Percentiles rank a stretch among this genome's conserved stretches.
These are phyloP conservation scores for Philereme transversata DNA, from an alignment of 2,888 invertebrate genomes.

Conservation along the genomic window DNA sequence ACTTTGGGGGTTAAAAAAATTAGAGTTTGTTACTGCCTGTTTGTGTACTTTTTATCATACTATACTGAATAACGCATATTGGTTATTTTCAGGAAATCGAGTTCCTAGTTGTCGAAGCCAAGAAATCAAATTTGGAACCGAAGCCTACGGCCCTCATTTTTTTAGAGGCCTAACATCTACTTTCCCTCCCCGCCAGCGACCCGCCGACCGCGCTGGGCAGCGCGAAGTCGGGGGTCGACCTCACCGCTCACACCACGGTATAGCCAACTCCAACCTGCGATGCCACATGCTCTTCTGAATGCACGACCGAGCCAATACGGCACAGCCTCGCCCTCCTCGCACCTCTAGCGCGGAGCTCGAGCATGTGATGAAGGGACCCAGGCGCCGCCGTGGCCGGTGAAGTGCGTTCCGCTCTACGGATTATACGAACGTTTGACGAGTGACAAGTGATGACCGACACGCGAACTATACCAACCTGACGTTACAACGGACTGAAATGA, in stretches of 20 bases:
- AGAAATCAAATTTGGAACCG: conserved; percentile 95
- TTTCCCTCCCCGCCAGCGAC: conserved; percentile 93
- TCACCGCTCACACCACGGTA: conserved; percentile 85
- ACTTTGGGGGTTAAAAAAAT: too few species aligned
- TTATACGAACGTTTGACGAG: conserved; percentile 40
- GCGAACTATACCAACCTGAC: conserved; percentile 52
- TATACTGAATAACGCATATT: neutral
- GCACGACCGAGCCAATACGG: conserved; percentile 32
- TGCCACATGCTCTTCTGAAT: conserved; percentile 83
- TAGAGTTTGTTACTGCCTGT: too few species aligned
- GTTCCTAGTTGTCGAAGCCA: conserved; percentile 96
- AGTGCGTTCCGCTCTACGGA: conserved; percentile 59
- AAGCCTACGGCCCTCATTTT: conserved; percentile 96
- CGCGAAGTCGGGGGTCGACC: conserved; percentile 84
- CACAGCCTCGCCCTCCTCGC: conserved; percentile 16
- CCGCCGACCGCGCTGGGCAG: conserved; percentile 88
- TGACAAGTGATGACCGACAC: conserved; percentile 45
- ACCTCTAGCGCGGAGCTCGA: conserved; percentile 11
- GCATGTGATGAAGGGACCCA: conserved; percentile 16
- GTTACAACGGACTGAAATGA: conserved; percentile 66
- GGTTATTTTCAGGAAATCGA: conserved; percentile 89
- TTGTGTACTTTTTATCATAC: too few species aligned
- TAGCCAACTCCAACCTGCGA: conserved; percentile 84
- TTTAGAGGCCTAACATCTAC: conserved; percentile 96
- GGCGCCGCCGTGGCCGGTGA: conserved; percentile 20